These are phyloP conservation scores for Palythoa caribaeorum DNA, from an alignment of 92 coral and sea anemone species.

Conservation along the genomic window DNA sequence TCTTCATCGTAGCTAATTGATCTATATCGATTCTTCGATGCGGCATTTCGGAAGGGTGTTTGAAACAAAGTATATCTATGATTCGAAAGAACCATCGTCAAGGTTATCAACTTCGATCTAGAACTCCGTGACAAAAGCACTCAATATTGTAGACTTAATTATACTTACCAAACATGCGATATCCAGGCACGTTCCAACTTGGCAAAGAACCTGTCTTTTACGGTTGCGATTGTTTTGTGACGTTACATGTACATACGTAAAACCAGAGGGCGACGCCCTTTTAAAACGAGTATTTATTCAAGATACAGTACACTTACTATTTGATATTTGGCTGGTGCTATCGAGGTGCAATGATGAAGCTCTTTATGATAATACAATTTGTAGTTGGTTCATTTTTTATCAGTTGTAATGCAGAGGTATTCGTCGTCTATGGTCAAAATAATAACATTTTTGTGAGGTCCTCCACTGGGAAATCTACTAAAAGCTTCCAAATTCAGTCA, in stretches of 20 bases:
- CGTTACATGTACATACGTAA: not conserved
- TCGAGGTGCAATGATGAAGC: not conserved
- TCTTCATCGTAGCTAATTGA: no score
- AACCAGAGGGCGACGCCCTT: not conserved
- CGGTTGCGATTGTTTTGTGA: not conserved
- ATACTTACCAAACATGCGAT: no score
- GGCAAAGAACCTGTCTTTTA: no score
- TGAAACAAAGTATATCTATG: no score
- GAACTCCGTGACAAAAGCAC: no score
- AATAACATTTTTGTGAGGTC: not conserved
- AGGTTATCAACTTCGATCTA: no score
- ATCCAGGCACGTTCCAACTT: not conserved
- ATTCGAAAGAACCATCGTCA: no score
- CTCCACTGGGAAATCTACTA: not conserved
- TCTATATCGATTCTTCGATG: no score
- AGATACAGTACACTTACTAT: no score
- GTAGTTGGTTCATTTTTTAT: not conserved
- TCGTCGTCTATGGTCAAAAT: not conserved
- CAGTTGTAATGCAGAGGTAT: not conserved
- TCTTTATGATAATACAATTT: not conserved
- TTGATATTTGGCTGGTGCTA: not conserved
- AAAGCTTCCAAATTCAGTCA: not conserved
- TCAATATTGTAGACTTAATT: no score
- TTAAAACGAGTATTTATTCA: no score
- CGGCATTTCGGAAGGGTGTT: no score